Evolutionary conservation across 2,888 invertebrate genomes (phyloP).

Genomic region (Hyalella azteca): DNA sequence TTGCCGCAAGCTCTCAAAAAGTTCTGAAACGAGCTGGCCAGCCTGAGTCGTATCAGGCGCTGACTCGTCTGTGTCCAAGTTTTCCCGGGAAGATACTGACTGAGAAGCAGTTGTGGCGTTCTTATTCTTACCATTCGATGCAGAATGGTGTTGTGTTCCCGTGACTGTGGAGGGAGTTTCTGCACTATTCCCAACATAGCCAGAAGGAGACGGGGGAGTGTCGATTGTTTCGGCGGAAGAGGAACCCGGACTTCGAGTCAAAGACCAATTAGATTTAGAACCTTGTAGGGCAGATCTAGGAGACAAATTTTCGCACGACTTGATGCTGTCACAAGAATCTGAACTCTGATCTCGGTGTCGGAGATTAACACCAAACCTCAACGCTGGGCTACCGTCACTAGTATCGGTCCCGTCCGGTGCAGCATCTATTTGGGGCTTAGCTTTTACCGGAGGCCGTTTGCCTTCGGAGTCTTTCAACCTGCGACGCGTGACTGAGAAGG

Average conservation of each 20-base stretch:
- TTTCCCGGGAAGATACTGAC: conserved; percentile 36
- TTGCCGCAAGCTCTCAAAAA: conserved; percentile 75
- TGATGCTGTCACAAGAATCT: conserved; percentile 69
- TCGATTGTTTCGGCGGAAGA: conserved; percentile 57
- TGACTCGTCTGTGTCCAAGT: conserved; percentile 52
- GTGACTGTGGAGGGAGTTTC: conserved; percentile 33
- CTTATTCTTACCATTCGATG: conserved; percentile 10
- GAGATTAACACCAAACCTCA: conserved; percentile 65
- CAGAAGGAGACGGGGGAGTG: conserved; percentile 53
- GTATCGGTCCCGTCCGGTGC: conserved; percentile 41
- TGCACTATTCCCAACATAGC: not conserved
- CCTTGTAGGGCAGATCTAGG: conserved; percentile 44
- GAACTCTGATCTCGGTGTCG: conserved; percentile 71
- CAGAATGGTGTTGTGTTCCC: conserved; percentile 45
- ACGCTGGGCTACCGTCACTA: conserved; percentile 50
- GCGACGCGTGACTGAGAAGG: conserved; percentile 47
- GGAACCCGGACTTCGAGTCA: conserved; percentile 54
- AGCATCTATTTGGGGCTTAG: conserved; percentile 59
- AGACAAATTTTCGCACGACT: conserved; percentile 63
- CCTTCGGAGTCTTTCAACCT: conserved; percentile 45
- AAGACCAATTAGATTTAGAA: conserved; percentile 34
- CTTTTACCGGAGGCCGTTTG: conserved; percentile 57
- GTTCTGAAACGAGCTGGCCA: conserved; percentile 76
- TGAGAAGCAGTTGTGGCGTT: not conserved
- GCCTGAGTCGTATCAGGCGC: conserved; percentile 42